phyloP scores from a whole-genome alignment of 2,797 vertebrate species.

The Fundulus diaphanus region DNA sequence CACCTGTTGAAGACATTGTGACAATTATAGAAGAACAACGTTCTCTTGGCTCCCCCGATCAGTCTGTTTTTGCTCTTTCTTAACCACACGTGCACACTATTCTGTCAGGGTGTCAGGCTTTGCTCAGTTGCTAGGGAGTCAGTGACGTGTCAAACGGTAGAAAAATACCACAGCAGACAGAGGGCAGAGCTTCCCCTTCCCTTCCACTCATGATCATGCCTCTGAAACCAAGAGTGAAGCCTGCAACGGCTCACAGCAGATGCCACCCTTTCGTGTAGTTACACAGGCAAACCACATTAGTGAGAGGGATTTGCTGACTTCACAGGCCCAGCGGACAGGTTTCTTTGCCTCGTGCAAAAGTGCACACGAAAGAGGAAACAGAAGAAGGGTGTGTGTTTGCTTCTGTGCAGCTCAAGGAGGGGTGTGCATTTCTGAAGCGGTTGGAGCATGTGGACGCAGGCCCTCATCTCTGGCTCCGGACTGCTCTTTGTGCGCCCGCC shows the following conservation, averaged over 20 bases:
- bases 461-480: slow-evolving; percentile 14
- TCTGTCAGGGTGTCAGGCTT: not conserved
- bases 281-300: slow-evolving; percentile 3
- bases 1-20: not conserved
- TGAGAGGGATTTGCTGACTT: not conserved
- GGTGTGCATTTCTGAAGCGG: slow-evolving; percentile 17
- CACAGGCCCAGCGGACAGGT: not conserved
- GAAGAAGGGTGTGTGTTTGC: not conserved
- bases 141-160: slow-evolving; percentile 12
- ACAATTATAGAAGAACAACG: not conserved
- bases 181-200: slow-evolving; percentile 54
- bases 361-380: not conserved
- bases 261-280: not conserved
- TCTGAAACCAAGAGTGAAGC: not conserved
- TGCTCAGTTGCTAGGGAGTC: not conserved
- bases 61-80: not conserved
- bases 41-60: not conserved
- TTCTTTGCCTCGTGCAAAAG: not conserved
- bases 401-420: not conserved
- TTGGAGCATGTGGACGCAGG: not conserved
- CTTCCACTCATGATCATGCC: slow-evolving; percentile 20
- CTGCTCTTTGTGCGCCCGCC: not conserved
- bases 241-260: not conserved
- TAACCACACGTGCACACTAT: not conserved
- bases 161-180: slow-evolving; percentile 6